Base-by-base conservation (phyloP, 2,113 vertebrate genomes). In the Sciurus niger region DNA sequence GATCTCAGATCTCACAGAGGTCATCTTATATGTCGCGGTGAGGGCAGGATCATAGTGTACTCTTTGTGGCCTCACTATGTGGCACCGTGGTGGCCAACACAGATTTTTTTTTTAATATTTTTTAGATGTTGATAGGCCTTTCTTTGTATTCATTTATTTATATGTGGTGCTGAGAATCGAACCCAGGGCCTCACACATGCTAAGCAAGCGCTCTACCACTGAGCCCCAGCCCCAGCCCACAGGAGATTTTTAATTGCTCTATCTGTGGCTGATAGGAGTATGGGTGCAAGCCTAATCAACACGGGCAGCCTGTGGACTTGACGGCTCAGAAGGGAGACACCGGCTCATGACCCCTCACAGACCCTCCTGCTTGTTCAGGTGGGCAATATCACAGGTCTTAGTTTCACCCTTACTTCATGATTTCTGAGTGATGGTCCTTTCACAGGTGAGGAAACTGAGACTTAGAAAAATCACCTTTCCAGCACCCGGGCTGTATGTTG, bases 401-500 rank as follows among this genome's bases (percentile, higher is more conserved):
- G 17, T 37, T 79, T 92, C 43, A 55, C 17, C 48, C 48, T 55
- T 37, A 60, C 25, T 58, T 82, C 37, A 58, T 0, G 9, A 68
- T 43, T 77, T 86, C 58, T 25, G 22, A 60, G 7, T 60, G 58
- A 60, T 25, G 22, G 58, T 60, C 58, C 22, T 60, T 60, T 92
- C 40, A 82, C 32, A 68, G 20, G 32, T 34, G 25, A 37, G 60
- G 24, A 70, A 90, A 84, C 13, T 1, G 89, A 90, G 73, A 22
- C 28, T 95, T 67, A 63, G 84, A 77, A 84, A 84, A 90, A 34
- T 60, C 86, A 89, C 12, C 83, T 84, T 51, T 20, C n/a, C 28
- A 73, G 53, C 2, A 46, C 22, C 32, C n/a, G 55, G 60, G 16
- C 40, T 85, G 9, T 90, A 6, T 73, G 7, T 79, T 20, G 68